Evolutionary conservation across 2,888 invertebrate species (phyloP).

Genomic region (Elegia similella): DNA sequence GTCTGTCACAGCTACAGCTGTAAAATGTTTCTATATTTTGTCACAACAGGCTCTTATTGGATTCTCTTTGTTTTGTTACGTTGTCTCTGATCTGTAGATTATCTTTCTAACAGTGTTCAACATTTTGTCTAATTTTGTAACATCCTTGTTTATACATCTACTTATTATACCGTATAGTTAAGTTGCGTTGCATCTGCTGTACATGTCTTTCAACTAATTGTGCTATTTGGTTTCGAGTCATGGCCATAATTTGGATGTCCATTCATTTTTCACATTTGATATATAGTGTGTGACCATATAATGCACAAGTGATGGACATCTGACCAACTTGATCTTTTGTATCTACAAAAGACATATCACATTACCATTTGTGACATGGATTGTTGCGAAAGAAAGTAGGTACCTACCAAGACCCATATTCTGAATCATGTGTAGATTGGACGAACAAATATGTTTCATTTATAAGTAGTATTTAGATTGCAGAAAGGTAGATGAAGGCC

Average conservation of each 20-base stretch:
- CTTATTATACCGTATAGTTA: not conserved
- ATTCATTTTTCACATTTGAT: slow-evolving; percentile 8
- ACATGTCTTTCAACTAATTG: not conserved
- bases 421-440: no score
- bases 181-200: not conserved
- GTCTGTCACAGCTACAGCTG: not conserved
- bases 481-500: no score
- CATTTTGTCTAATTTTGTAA: not conserved
- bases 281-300: slow-evolving; percentile 17
- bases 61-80: not conserved
- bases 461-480: no score
- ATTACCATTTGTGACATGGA: not conserved
- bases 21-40: not conserved
- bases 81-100: not conserved
- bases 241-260: not conserved
- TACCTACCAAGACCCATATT: no score
- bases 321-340: slow-evolving; percentile 5
- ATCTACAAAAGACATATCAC: not conserved
- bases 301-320: slow-evolving; percentile 1
- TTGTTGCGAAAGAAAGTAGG: not conserved
- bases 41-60: not conserved
- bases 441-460: no score
- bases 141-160: not conserved
- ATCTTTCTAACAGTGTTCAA: not conserved
- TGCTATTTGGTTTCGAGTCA: not conserved